Evolutionary conservation across 1,140 invertebrate species (phyloP).

Genomic region (Bilobella aurantiaca): DNA sequence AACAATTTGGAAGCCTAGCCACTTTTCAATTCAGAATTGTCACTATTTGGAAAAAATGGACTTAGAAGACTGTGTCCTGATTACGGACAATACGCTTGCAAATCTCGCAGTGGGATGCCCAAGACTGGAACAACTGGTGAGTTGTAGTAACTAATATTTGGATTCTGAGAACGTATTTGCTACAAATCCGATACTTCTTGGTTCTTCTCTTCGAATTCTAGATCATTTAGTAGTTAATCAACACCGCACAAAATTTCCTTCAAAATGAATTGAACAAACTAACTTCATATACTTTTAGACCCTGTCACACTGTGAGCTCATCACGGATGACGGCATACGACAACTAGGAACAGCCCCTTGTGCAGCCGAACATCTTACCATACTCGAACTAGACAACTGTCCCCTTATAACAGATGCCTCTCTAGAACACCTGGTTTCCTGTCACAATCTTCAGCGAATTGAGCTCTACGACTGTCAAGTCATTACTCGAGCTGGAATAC

Average conservation of each 20-base stretch:
- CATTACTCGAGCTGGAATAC: slow-evolving; percentile 90
- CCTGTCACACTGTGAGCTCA: slow-evolving; percentile 94
- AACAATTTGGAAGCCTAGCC: too few species aligned
- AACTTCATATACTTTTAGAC: slow-evolving; percentile 54
- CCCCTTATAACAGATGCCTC: slow-evolving; percentile 97
- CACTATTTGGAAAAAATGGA: slow-evolving; percentile 93
- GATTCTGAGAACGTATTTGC: too few species aligned
- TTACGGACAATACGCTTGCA: slow-evolving; percentile 86
- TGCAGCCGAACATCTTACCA: slow-evolving; percentile 77
- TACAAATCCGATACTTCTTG: too few species aligned
- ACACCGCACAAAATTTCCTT: neutral
- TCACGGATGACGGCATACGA: slow-evolving; percentile 94
- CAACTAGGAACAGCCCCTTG: slow-evolving; percentile 84
- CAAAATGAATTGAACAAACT: slow-evolving; percentile 1
- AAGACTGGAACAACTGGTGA: slow-evolving; percentile 80
- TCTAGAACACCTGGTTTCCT: slow-evolving; percentile 84
- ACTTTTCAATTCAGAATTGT: too few species aligned
- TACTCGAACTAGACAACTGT: slow-evolving; percentile 97
- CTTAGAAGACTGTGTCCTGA: slow-evolving; percentile 92
- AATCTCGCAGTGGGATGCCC: slow-evolving; percentile 90
- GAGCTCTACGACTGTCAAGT: slow-evolving; percentile 98
- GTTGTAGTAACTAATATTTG: too few species aligned
- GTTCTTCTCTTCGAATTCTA: too few species aligned
- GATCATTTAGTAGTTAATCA: too few species aligned
- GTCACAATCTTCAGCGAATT: slow-evolving; percentile 88